Evolutionary conservation across 2,113 vertebrate genomes (phyloP).

Genomic region (Pachycephala philippinensis): DNA sequence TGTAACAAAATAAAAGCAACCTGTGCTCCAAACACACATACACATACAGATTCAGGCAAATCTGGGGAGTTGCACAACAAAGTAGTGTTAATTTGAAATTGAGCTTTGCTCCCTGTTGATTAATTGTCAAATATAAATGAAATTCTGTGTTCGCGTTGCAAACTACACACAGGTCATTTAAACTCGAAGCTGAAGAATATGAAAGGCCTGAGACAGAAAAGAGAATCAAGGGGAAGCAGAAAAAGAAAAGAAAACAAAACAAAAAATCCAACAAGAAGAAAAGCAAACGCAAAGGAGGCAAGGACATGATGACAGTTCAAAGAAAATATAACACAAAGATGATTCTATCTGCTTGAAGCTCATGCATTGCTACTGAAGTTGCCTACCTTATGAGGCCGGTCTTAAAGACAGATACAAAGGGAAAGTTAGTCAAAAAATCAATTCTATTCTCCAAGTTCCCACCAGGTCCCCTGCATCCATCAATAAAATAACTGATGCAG

Average conservation of each 20-base stretch:
- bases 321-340: neutral
- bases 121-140: neutral
- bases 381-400: neutral
- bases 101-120: neutral
- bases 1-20: neutral
- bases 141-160: neutral
- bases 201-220: neutral
- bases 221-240: neutral
- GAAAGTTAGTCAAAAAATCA: constrained; percentile 28
- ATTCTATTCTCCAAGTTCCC: neutral
- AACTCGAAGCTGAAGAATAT: neutral
- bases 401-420: neutral
- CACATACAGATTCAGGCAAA: neutral
- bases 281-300: neutral
- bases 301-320: neutral
- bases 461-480: neutral
- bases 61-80: neutral
- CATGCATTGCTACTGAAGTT: neutral
- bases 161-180: neutral
- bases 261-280: neutral
- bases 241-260: neutral
- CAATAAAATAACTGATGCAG: neutral
- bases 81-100: neutral
- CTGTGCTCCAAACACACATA: neutral
- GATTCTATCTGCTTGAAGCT: neutral